Evolutionary conservation across 2,888 invertebrate genomes (phyloP).

Genomic region (Galerucella calmariensis): DNA sequence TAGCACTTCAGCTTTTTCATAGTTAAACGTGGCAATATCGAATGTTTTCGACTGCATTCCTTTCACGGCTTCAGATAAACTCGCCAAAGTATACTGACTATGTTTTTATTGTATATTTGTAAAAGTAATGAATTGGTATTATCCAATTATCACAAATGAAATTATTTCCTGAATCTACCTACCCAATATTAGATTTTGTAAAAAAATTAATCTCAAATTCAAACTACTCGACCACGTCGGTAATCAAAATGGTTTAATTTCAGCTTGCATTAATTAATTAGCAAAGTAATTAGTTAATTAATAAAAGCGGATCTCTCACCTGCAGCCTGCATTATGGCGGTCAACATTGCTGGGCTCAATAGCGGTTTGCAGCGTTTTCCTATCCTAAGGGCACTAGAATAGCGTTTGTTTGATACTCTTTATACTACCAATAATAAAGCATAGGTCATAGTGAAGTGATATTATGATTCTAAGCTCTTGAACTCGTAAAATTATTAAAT

Average conservation of each 20-base stretch:
- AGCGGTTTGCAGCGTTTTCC: neutral
- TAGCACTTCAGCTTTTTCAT: too few relatives aligned
- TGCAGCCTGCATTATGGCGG: slow-evolving; percentile 16
- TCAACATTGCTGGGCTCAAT: slow-evolving; percentile 5
- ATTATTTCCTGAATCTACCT: too few relatives aligned
- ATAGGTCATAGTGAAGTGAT: neutral
- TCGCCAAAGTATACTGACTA: too few relatives aligned
- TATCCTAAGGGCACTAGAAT: neutral
- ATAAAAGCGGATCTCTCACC: slow-evolving; percentile 16
- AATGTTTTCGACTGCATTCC: too few relatives aligned
- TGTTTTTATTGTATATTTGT: too few relatives aligned
- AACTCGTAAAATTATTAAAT: too few relatives aligned
- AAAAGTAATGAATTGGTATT: too few relatives aligned
- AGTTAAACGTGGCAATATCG: too few relatives aligned
- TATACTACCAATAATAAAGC: neutral
- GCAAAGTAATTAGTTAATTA: slow-evolving; percentile 15
- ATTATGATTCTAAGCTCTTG: too few relatives aligned
- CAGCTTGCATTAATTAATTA: slow-evolving; percentile 1
- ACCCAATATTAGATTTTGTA: too few relatives aligned
- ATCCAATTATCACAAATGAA: too few relatives aligned
- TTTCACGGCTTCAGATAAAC: too few relatives aligned
- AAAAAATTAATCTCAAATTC: neutral
- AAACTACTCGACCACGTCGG: neutral
- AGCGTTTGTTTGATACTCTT: neutral
- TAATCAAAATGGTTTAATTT: slow-evolving; percentile 8